A percentile compares a stretch with the other conserved stretches of the same genome.
phyloP scores from a whole-genome alignment of 2,797 vertebrate genomes.

The Acanthis flammea region DNA sequence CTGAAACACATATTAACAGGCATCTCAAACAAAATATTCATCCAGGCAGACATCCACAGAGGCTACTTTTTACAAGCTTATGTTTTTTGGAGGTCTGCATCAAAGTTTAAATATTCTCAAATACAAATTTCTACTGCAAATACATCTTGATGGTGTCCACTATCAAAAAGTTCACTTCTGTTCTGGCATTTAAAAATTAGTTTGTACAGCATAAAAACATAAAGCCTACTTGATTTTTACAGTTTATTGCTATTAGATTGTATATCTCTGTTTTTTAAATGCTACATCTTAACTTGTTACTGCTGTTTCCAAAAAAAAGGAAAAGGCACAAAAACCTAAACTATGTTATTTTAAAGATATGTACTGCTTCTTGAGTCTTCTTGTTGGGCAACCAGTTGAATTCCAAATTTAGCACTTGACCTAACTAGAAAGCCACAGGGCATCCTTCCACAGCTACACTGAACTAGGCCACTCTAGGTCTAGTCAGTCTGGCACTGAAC shows the following conservation, averaged over 20 bases:
- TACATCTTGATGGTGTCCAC: not conserved
- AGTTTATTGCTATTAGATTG: not conserved
- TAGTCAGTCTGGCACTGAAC: not conserved
- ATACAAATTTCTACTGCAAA: not conserved
- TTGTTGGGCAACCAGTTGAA: not conserved
- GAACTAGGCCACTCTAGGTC: not conserved
- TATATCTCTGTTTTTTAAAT: not conserved
- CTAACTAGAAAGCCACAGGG: not conserved
- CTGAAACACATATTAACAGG: not conserved
- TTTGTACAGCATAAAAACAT: not conserved
- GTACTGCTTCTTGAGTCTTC: not conserved
- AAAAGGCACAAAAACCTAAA: not conserved
- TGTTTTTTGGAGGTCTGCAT: not conserved
- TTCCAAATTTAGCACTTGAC: not conserved
- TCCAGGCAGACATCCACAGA: not conserved
- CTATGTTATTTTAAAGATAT: not conserved
- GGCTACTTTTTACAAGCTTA: not conserved
- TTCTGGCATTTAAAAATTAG: not conserved
- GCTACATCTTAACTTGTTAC: not conserved
- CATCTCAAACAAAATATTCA: not conserved
- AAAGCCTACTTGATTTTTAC: not conserved
- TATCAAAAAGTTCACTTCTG: not conserved
- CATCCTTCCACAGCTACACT: not conserved
- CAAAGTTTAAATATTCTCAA: not conserved
- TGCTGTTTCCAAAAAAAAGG: not conserved